A percentile compares a stretch with the other conserved stretches of the same genome.
These are phyloP conservation scores for Lepidocolaptes lacrymiger DNA, from an alignment of 2,797 vertebrate species.

Conservation along the genomic window DNA sequence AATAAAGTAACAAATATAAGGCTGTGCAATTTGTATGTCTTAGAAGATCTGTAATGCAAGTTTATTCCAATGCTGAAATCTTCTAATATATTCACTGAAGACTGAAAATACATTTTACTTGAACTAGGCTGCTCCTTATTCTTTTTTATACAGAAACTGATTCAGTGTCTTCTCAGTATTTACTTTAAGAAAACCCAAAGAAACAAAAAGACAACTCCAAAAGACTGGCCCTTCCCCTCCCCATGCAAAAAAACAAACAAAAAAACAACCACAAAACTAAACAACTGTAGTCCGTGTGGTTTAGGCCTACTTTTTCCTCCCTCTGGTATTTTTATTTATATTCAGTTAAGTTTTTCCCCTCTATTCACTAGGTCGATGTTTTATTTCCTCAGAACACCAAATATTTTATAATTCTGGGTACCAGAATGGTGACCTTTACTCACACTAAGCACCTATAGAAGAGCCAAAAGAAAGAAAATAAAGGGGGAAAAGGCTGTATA, in stretches of 20 bases:
- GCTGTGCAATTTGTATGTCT: neutral
- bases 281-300: neutral
- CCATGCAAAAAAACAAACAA: too few species aligned
- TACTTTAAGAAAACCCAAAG: neutral
- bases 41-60: neutral
- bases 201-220: neutral
- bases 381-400: neutral
- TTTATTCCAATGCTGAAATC: neutral
- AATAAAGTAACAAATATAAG: neutral
- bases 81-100: neutral
- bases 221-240: fast-evolving
- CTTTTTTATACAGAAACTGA: neutral
- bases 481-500: neutral
- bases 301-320: neutral
- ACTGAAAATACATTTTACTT: neutral
- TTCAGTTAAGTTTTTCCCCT: neutral
- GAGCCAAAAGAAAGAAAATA: neutral
- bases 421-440: neutral
- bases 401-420: neutral
- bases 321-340: neutral
- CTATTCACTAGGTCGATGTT: neutral
- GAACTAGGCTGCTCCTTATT: neutral
- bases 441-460: neutral
- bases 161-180: neutral
- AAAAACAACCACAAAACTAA: neutral